Conservation (phyloP, 2,113 vertebrate genomes). For the Mungos mungo region DNA sequence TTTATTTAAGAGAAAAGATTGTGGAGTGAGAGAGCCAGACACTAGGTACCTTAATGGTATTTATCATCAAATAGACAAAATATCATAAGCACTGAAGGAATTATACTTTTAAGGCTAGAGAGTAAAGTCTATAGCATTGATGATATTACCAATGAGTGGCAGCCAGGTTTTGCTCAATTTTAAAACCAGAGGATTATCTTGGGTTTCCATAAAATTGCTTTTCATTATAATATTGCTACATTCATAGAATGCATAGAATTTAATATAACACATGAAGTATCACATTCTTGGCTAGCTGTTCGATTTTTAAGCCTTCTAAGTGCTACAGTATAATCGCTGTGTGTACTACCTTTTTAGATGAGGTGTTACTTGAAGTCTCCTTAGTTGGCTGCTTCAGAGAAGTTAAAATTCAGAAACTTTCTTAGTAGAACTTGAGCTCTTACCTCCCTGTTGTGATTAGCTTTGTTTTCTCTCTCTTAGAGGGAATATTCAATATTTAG, state of each 20-base stretch:
- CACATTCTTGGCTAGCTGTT: background rate
- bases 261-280: conserved; percentile 17
- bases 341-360: background rate
- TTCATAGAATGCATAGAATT: conserved; percentile 28
- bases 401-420: conserved; percentile 43
- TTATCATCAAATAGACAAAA: background rate
- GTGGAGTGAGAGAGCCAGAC: conserved; percentile 23
- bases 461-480: background rate
- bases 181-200: conserved; percentile 3
- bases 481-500: background rate
- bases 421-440: background rate
- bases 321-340: background rate
- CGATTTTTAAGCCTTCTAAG: background rate
- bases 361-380: background rate
- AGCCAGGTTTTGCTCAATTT: background rate
- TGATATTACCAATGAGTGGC: background rate
- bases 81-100: conserved; percentile 52
- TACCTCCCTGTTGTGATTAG: background rate
- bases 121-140: conserved; percentile 26
- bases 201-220: conserved; percentile 8
- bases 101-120: background rate
- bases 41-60: background rate
- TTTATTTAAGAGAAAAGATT: conserved; percentile 58
- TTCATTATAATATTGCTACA: background rate
- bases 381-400: background rate